A percentile compares a stretch with the other conserved stretches of the same genome.
These are phyloP conservation scores for Notocelia uddmanniana DNA, from an alignment of 2,888 invertebrate genomes.

Conservation along the genomic window DNA sequence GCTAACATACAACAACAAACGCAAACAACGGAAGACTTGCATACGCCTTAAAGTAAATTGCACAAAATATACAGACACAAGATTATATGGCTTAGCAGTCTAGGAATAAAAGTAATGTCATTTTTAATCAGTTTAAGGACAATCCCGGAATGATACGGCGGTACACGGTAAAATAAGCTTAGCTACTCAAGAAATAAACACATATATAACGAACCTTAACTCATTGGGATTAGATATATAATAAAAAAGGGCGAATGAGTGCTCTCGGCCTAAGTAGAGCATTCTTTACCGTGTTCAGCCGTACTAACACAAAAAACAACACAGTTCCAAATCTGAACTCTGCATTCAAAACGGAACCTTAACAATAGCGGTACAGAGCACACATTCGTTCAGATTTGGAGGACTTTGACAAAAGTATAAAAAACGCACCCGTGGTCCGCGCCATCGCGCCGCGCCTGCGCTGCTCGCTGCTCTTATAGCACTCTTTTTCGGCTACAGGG, in stretches of 20 bases:
- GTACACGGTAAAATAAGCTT: slow-evolving; percentile 25
- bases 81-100: slow-evolving; percentile 50
- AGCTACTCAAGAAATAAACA: not conserved
- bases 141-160: slow-evolving; percentile 32
- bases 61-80: slow-evolving; percentile 68
- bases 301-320: slow-evolving; percentile 23
- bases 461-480: slow-evolving; percentile 6
- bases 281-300: slow-evolving; percentile 20
- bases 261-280: not conserved
- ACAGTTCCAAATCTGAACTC: slow-evolving; percentile 34
- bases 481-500: not conserved
- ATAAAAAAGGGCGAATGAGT: not conserved
- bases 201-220: not conserved
- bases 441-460: slow-evolving; percentile 2
- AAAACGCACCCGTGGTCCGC: slow-evolving; percentile 29
- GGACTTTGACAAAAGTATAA: slow-evolving; percentile 25
- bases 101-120: slow-evolving; percentile 18
- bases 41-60: slow-evolving; percentile 54
- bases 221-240: not conserved
- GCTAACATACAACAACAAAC: slow-evolving; percentile 28
- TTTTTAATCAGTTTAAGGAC: slow-evolving; percentile 43
- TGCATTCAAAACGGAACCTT: slow-evolving; percentile 3
- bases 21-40: slow-evolving; percentile 55
- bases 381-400: slow-evolving; percentile 13
- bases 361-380: slow-evolving; percentile 6